Base-by-base conservation (phyloP, 2,888 invertebrate species). In the Drosophila anomelani region DNA sequence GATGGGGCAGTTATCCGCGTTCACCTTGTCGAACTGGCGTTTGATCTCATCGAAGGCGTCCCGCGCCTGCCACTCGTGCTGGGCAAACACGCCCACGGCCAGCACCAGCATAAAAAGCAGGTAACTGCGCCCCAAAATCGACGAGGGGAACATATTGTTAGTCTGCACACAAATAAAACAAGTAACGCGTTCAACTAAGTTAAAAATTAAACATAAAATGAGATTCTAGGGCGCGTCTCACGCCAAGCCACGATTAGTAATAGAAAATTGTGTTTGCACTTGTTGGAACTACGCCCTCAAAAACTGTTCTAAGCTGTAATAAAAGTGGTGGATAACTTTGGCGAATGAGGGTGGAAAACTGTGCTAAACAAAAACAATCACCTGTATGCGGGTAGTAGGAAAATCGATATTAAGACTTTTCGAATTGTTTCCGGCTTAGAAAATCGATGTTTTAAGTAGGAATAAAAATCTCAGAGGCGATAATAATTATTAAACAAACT, bases 11-110 rank as follows among this genome's bases (percentile, higher is more conserved):
- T 98, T 99, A 60, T 98, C 97, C 0, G 94, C 94, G 61, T 95
- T 96, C 5, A 98, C 96, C 91, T 95, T 95, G 90, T 97, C 96
- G 93, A 98, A 95, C 93, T 95, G 95, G 54, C 95, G 94, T 85
- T 96, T 95, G 74, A 99, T 95, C 92, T 97, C 96, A 91, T 99
- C 98, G 90, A 98, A 98, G 56, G 95, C 93, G 93, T 99, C 99
- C 69, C 96, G 95, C 23, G 95, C 93, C 93, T 98, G 97, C 98
- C 98, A 99, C 90, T 97, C 97, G 90, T 96, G 97, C 91, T 98
- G 98, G 29, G 95, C 96, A 93, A 95, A 94, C 94, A 96, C 95
- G 94, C 95, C 95, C 94, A 93, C 91, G 58, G 83, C 89, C 57
- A 91, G 90, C 58, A 89, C 80, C 63, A 91, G 78, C 69, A 90